Base-by-base conservation (phyloP, 2,888 invertebrate genomes). In the Drepana falcataria region DNA sequence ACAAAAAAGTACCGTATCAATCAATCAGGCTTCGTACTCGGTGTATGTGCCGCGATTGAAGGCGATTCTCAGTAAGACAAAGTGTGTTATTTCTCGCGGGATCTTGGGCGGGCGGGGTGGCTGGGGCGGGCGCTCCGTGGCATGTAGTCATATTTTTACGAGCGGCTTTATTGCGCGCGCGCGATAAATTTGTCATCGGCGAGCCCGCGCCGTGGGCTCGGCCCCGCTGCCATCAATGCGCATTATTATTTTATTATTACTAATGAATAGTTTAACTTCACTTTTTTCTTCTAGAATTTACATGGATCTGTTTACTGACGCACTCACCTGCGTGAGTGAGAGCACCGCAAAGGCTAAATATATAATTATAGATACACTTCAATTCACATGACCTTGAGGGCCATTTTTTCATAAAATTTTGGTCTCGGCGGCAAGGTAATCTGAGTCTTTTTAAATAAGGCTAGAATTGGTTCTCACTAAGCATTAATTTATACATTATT, bases 71-170 rank as follows among this genome's bases (percentile, higher is more conserved):
- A 77, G 75, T 81, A 82, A 87, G 86, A 88, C 88, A 89, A 87
- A 87, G 85, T 83, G 85, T 87, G 87, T 87, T 85, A 85, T 87
- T 85, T 85, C 83, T 85, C 87, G 85, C 84, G 87, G 81, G 82
- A 81, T 72, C 75, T 70, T 48, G 59, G 53, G 58, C 52, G 61
- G 56, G 53, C 34, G 41, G 47, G 48, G n/a, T 54, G 52, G 48
- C 55, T 51, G 54, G 56, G 56, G 48, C 52, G 52, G 48, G 53
- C 58, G 51, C 53, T 54, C 52, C 55, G 55, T 55, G 40, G 54
- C 51, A 41, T 68, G 78, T 73, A 76, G 81, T 87, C 82, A 87
- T 88, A 89, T 85, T 87, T 87, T 89, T 88, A 88, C 82, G 87
- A 87, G 83, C 75, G 71, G 61, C 59, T 78, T 86, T 87, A 86